Evolutionary conservation across 1,140 invertebrate genomes (phyloP).

Genomic region (Rhyzopertha dominica): DNA sequence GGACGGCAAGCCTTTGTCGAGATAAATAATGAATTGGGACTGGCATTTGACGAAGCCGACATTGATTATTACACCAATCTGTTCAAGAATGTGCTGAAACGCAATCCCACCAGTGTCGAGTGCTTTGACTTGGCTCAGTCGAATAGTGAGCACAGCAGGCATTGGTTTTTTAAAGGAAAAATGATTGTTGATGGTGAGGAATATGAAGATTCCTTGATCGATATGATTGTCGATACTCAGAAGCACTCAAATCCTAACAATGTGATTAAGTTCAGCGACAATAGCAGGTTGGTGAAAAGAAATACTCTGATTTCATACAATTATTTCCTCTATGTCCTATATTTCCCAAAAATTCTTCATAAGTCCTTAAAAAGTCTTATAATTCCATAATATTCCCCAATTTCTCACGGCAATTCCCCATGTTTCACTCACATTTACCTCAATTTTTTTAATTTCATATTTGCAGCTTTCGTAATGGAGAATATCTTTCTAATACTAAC

Average conservation of each 20-base stretch:
- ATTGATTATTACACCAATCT: constrained; percentile 79
- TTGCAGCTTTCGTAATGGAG: no score
- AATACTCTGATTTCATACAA: background rate
- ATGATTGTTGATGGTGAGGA: constrained; percentile 80
- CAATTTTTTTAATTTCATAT: no score
- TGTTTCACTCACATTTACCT: no score
- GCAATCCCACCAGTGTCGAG: constrained; percentile 96
- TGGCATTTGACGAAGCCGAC: constrained; percentile 87
- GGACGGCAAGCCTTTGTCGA: constrained; percentile 76
- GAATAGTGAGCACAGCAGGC: constrained; percentile 89
- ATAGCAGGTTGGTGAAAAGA: constrained; percentile 70
- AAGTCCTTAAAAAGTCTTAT: no score
- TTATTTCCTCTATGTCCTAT: constrained; percentile 1
- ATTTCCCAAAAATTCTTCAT: no score
- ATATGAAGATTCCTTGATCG: constrained; percentile 76
- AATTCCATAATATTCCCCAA: no score
- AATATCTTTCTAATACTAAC: no score
- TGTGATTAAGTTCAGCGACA: constrained; percentile 96
- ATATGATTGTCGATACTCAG: constrained; percentile 91
- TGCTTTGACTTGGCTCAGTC: constrained; percentile 98
- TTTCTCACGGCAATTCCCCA: no score
- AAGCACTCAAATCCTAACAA: constrained; percentile 84
- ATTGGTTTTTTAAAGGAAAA: constrained; percentile 91
- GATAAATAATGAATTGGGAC: constrained; percentile 79
- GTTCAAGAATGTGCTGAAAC: constrained; percentile 72